phyloP scores from a whole-genome alignment of 2,113 vertebrate species.

The Triplophysa siluroides region DNA sequence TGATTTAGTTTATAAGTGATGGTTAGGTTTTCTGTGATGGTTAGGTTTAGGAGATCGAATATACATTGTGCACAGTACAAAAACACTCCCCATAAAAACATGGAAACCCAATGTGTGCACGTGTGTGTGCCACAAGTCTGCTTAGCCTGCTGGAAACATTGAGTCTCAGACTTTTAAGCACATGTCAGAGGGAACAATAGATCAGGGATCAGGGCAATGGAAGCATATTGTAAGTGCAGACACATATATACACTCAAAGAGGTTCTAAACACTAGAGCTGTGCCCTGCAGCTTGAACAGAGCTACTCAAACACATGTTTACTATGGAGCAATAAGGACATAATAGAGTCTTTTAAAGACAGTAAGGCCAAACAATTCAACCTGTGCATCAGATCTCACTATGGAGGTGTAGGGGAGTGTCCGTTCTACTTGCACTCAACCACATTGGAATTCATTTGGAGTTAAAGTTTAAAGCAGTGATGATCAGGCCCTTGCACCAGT shows the following conservation, averaged over 20 bases:
- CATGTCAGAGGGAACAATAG: constrained; percentile 64
- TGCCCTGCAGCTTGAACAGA: constrained; percentile 66
- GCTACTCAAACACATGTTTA: constrained; percentile 74
- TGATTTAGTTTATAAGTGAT: no score
- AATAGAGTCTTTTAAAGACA: constrained; percentile 66
- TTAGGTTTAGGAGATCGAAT: no score
- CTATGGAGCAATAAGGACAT: constrained; percentile 81
- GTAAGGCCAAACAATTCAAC: constrained; percentile 58
- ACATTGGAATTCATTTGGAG: background rate
- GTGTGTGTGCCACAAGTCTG: constrained; percentile 61
- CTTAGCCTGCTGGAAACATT: constrained; percentile 66
- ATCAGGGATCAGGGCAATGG: constrained; percentile 65
- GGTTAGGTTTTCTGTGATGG: no score
- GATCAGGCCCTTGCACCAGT: no score
- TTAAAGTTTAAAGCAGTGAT: background rate
- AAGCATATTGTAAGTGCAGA: constrained; percentile 60
- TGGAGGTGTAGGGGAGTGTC: background rate
- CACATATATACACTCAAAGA: constrained; percentile 47
- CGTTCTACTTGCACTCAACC: background rate
- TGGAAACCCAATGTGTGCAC: constrained; percentile 61
- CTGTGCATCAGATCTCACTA: constrained; percentile 49
- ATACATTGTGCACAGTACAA: no score
- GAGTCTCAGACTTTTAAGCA: constrained; percentile 63
- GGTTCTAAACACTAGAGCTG: constrained; percentile 45
- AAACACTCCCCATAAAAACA: no score